Evolutionary conservation across 2,797 vertebrate genomes (phyloP), one percentile per base, ranked within the genome.

Genomic region (Morelia viridis): DNA sequence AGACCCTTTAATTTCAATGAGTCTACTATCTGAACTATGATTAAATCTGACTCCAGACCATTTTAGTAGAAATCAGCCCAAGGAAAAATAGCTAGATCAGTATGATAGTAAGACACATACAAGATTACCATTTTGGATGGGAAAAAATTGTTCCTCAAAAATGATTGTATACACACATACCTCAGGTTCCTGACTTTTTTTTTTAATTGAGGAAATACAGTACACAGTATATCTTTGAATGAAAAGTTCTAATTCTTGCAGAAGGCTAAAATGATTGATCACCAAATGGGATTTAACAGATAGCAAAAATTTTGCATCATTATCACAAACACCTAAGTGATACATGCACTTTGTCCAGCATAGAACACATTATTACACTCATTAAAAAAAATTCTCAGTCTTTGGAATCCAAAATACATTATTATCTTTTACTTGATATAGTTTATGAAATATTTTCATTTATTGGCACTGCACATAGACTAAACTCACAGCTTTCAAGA

Each of bases 191-290:
- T 93, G 90, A 1, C 4, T 61, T 41, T 88, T 50, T 93, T 95
- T 95, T 94, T 13, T 50, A 93, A 65, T 68, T 89, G 50, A 86
- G 22, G 57, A 53, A 9, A 50, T 64, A 24, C 26, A 28, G 4
- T 50, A 50, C 7, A 50, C 26, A 41, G 2, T 35, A 76, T 76
- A 76, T 76, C 31, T 89, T 89, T 92, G 71, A 88, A 19, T 64
- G 90, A 56, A 94, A 95, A 92, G 95, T 95, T 94, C 89, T 71
- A 68, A 41, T 94, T 94, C 94, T 95, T 96, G 94, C 94, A 96
- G 94, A 95, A 96, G 94, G 94, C 57, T 26, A 76, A 93, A 93
- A 88, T 96, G 96, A 96, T 94, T 97, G 95, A 96, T 91, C 71
- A 89, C 64, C 41, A 93, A 93, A 96, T 95, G 92, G 94, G 85